These are phyloP conservation scores for Urophycis tenuis DNA, from an alignment of 2,797 vertebrate genomes.

Conservation along the genomic window DNA sequence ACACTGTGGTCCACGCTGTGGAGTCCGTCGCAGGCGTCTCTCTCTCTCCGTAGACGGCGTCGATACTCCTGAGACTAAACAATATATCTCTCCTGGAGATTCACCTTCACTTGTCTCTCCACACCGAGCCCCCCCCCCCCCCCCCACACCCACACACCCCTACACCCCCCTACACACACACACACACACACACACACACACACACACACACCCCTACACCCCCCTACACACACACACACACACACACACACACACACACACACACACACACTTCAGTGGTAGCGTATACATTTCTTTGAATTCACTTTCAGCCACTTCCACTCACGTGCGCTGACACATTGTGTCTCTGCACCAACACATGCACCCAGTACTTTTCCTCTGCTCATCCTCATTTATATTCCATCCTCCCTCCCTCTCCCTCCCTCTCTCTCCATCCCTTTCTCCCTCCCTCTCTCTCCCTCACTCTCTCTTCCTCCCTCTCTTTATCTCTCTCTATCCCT, in stretches of 20 bases:
- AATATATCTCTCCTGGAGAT: background rate
- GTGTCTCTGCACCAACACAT: slow-evolving; percentile 59
- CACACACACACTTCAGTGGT: slow-evolving; percentile 2
- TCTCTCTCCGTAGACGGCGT: background rate
- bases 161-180: too few relatives aligned
- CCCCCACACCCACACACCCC: background rate
- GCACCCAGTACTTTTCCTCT: slow-evolving; percentile 70
- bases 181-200: too few relatives aligned
- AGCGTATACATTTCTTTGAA: slow-evolving; percentile 24
- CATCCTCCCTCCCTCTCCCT: slow-evolving; percentile 36
- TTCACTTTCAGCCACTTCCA: slow-evolving; percentile 33
- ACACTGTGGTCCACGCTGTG: background rate
- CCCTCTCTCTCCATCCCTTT: slow-evolving; percentile 22
- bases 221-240: too few relatives aligned
- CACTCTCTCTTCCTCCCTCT: slow-evolving; percentile 5
- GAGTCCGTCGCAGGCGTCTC: background rate
- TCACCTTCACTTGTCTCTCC: background rate
- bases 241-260: too few relatives aligned
- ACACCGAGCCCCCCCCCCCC: background rate
- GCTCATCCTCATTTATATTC: slow-evolving; percentile 63
- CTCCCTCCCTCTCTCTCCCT: slow-evolving; percentile 25
- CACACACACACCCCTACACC: too few relatives aligned
- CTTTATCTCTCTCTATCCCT: slow-evolving; percentile 12
- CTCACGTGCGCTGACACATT: slow-evolving; percentile 53
- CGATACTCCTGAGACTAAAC: background rate